Evolutionary conservation across 2,888 invertebrate species (phyloP).

Genomic region (Pachliopta kotzebuea): DNA sequence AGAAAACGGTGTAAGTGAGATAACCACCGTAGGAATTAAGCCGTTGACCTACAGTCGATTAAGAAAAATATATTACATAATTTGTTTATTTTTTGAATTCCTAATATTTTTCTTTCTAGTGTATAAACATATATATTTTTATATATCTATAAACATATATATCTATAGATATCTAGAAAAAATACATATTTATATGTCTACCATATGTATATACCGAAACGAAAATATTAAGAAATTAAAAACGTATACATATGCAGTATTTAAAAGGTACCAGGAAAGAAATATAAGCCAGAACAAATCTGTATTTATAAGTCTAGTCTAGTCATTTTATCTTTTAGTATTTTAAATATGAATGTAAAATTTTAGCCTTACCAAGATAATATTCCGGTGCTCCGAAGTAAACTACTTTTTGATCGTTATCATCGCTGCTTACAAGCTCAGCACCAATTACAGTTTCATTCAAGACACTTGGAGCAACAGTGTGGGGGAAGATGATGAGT

Average conservation of each 20-base stretch:
- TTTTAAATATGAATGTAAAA: background rate
- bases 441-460: slow-evolving; percentile 77
- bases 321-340: too few relatives aligned
- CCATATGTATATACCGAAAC: too few relatives aligned
- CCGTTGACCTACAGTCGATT: slow-evolving; percentile 81
- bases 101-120: background rate
- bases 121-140: too few relatives aligned
- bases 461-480: slow-evolving; percentile 49
- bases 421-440: slow-evolving; percentile 66
- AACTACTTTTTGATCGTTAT: slow-evolving; percentile 69
- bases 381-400: slow-evolving; percentile 89
- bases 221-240: too few relatives aligned
- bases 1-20: slow-evolving; percentile 88
- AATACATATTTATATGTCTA: too few relatives aligned
- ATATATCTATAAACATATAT: too few relatives aligned
- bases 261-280: too few relatives aligned
- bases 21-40: slow-evolving; percentile 94
- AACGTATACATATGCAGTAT: too few relatives aligned
- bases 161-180: too few relatives aligned
- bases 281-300: background rate
- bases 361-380: slow-evolving; percentile 80
- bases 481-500: slow-evolving; percentile 54
- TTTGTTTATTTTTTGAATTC: background rate
- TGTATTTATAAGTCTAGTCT: background rate
- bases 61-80: background rate